These are phyloP conservation scores for Lingula anatina DNA, from an alignment of 2,888 invertebrate species.

Conservation along the genomic window DNA sequence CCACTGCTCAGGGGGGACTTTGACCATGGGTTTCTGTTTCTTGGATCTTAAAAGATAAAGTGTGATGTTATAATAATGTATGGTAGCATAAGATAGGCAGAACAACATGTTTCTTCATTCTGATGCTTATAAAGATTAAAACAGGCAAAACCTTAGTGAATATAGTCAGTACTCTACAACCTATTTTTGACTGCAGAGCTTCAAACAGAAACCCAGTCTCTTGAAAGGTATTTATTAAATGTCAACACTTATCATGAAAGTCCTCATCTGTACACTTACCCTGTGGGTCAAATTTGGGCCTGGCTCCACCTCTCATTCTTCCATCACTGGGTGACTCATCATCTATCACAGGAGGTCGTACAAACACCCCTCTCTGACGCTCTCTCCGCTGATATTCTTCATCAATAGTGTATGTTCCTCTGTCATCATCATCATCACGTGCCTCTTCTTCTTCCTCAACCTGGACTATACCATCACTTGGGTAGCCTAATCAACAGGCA, in stretches of 20 bases:
- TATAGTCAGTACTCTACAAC: too few relatives aligned
- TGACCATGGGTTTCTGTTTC: neutral
- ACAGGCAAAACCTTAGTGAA: too few relatives aligned
- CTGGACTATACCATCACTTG: slow-evolving; percentile 48
- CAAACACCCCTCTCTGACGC: slow-evolving; percentile 5
- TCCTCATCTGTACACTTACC: too few relatives aligned
- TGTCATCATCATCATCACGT: slow-evolving; percentile 19
- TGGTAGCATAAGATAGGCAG: too few relatives aligned
- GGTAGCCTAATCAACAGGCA: slow-evolving; percentile 28
- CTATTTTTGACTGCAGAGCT: too few relatives aligned
- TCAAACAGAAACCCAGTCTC: too few relatives aligned
- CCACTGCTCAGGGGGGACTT: too few relatives aligned
- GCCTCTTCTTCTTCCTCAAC: slow-evolving; percentile 50
- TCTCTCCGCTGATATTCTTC: slow-evolving; percentile 28
- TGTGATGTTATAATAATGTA: too few relatives aligned
- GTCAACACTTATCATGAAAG: too few relatives aligned
- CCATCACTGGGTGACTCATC: neutral
- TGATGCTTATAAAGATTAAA: too few relatives aligned
- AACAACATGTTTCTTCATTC: too few relatives aligned
- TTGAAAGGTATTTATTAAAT: too few relatives aligned
- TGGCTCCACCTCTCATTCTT: slow-evolving; percentile 10
- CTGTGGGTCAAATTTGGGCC: slow-evolving; percentile 11
- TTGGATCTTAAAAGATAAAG: neutral
- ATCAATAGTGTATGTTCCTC: slow-evolving; percentile 47
- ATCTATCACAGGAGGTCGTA: neutral